Percentiles rank a stretch among this genome's conserved stretches.
Evolutionary conservation across 2,797 vertebrate species (phyloP).

Genomic region (Rhinichthys osculus): DNA sequence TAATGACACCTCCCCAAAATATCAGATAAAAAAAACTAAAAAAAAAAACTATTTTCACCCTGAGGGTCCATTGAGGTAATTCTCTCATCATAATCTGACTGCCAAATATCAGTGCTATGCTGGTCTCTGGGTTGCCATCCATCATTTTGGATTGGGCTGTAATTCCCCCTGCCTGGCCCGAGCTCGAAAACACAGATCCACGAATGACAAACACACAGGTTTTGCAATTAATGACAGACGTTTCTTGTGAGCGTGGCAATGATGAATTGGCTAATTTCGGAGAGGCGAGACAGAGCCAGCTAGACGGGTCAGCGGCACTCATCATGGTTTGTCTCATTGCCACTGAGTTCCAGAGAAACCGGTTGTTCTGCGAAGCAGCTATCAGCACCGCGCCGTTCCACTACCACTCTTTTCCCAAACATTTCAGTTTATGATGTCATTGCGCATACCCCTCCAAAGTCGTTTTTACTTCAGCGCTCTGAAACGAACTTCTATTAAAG

Average conservation of each 20-base stretch:
- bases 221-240: constrained; percentile 67
- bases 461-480: constrained; percentile 22
- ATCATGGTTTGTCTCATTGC: constrained; percentile 46
- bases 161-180: constrained; percentile 58
- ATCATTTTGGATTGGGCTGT: constrained; percentile 57
- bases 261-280: constrained; percentile 73
- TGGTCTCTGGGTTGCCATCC: constrained; percentile 55
- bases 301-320: constrained; percentile 54
- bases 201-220: constrained; percentile 72
- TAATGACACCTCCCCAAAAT: constrained; percentile 51
- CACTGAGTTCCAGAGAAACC: constrained; percentile 27
- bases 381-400: constrained; percentile 77
- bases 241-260: constrained; percentile 65
- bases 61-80: constrained; percentile 44
- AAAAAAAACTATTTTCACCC: constrained; percentile 43
- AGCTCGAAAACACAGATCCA: constrained; percentile 66
- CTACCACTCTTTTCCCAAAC: constrained; percentile 68
- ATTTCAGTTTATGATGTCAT: constrained; percentile 79
- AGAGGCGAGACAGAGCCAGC: constrained; percentile 58
- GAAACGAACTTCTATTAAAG: constrained; percentile 19
- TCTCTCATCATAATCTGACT: constrained; percentile 57
- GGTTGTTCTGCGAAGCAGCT: constrained; percentile 76
- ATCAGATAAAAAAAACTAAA: background rate
- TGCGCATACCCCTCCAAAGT: constrained; percentile 65
- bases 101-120: constrained; percentile 60